Percentiles rank a stretch among this genome's conserved stretches.
phyloP scores from a whole-genome alignment of 1,140 invertebrate species.

The Cotesia vestalis region DNA sequence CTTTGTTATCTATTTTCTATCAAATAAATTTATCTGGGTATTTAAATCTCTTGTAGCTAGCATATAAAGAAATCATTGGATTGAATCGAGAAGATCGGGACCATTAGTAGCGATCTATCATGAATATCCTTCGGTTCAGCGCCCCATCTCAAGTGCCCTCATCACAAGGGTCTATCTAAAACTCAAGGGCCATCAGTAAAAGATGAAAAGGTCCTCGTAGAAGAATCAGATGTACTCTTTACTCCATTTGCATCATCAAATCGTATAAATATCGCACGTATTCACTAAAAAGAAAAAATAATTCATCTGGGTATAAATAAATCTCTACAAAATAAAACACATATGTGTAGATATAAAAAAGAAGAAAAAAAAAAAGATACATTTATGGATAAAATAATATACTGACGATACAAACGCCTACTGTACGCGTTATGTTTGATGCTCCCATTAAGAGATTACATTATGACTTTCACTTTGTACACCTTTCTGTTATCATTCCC shows the following conservation, averaged over 20 bases:
- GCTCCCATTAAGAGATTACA: slow-evolving; percentile 52
- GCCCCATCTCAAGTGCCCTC: slow-evolving; percentile 1
- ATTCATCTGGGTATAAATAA: no score
- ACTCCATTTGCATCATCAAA: slow-evolving; percentile 1
- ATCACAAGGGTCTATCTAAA: neutral
- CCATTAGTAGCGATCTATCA: neutral
- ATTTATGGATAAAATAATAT: neutral
- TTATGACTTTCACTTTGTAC: slow-evolving; percentile 48
- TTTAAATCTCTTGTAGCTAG: neutral
- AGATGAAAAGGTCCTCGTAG: slow-evolving; percentile 17
- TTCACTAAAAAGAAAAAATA: neutral
- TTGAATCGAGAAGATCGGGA: neutral
- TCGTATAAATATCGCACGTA: slow-evolving; percentile 12
- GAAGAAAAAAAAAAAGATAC: neutral
- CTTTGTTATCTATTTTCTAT: neutral
- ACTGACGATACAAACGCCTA: neutral
- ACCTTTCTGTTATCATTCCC: slow-evolving; percentile 13
- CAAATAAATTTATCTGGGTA: neutral
- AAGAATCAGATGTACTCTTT: slow-evolving; percentile 1
- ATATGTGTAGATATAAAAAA: slow-evolving; percentile 11
- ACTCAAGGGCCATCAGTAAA: slow-evolving; percentile 9
- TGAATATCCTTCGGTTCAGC: neutral
- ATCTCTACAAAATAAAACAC: neutral
- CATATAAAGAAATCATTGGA: neutral
- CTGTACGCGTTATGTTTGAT: slow-evolving; percentile 34